Conservation (phyloP, 2,113 vertebrate species). For the Cricetomys ansorgei region DNA sequence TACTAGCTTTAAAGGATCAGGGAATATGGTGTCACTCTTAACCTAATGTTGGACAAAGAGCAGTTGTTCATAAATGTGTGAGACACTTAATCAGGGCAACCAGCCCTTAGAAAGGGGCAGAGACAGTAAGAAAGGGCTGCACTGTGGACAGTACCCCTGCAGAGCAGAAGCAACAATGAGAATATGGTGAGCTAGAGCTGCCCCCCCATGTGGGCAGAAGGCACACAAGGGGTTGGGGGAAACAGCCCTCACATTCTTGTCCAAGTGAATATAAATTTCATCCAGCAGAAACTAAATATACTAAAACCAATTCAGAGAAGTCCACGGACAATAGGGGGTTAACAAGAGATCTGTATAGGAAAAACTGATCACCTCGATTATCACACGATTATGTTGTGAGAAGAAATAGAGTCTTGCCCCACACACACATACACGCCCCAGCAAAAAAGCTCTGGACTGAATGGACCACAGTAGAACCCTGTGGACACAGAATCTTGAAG, state of each 20-base stretch:
- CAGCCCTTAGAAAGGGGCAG: background rate
- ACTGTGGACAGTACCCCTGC: background rate
- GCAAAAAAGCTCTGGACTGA: background rate
- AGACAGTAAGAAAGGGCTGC: background rate
- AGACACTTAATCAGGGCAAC: background rate
- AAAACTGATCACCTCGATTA: background rate
- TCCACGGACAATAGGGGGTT: background rate
- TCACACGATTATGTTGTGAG: background rate
- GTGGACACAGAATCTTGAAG: background rate
- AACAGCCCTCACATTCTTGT: background rate
- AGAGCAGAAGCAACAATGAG: background rate
- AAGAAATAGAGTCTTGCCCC: background rate
- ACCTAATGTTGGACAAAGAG: background rate
- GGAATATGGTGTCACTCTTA: background rate
- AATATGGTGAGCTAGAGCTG: background rate
- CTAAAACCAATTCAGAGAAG: slow-evolving; percentile 4
- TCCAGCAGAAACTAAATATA: slow-evolving; percentile 42
- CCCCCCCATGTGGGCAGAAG: background rate
- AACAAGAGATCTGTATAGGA: background rate
- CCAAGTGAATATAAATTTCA: background rate
- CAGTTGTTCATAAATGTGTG: background rate
- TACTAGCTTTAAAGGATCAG: background rate
- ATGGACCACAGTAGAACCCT: background rate
- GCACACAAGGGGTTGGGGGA: background rate
- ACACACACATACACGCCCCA: no score